Evolutionary conservation across 2,888 invertebrate genomes (phyloP).

Genomic region (Rugalucina vietnamica): DNA sequence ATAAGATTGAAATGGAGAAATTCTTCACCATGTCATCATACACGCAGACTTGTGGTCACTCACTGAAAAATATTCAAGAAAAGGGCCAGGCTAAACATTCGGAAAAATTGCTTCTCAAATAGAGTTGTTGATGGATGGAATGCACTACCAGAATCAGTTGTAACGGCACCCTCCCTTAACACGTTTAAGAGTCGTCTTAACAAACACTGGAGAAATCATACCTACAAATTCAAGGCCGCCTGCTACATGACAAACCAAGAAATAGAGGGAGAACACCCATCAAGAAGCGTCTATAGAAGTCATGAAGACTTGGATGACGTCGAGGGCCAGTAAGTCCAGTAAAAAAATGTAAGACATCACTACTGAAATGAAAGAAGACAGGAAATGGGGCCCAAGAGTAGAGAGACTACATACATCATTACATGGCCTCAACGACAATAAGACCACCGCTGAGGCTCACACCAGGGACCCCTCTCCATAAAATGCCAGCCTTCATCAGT

Average conservation of each 20-base stretch:
- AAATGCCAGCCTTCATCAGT: no score
- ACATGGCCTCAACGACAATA: no score
- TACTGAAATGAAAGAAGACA: no score
- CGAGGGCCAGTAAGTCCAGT: no score
- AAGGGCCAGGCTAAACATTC: neutral
- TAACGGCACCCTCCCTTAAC: slow-evolving; percentile 2
- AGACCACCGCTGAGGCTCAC: no score
- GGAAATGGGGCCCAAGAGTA: no score
- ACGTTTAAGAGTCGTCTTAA: neutral
- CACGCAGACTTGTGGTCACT: neutral
- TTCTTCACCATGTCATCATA: neutral
- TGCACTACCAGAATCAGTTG: neutral
- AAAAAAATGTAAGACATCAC: no score
- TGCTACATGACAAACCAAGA: neutral
- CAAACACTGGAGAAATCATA: neutral
- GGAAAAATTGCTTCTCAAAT: neutral
- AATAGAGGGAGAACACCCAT: no score
- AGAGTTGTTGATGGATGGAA: slow-evolving; percentile 15
- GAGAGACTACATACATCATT: no score
- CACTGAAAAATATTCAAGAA: neutral
- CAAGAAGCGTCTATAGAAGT: no score
- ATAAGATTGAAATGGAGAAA: neutral
- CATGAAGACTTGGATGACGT: no score
- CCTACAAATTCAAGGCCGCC: neutral
- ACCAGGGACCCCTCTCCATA: no score